Evolutionary conservation across 1,140 invertebrate species (phyloP), one percentile per base, ranked within the genome.

Genomic region (Notospermus geniculatus): DNA sequence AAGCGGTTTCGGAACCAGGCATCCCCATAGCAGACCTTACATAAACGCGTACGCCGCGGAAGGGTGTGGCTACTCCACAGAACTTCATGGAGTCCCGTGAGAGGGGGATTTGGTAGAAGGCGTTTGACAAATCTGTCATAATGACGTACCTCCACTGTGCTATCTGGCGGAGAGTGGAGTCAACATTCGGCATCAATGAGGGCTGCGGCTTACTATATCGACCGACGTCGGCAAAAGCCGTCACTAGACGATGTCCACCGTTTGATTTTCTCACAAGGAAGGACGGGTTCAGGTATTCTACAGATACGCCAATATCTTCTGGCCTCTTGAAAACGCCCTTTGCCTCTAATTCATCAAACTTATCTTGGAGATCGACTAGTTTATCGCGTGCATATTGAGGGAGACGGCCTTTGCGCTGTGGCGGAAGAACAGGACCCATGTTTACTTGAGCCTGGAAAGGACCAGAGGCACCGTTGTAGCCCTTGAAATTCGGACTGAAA

Each of bases 361-460:
- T 59, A 9, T 65, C 30, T 54, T 69, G 67, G 22, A 67, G 36
- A 23, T 63, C 56, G 9, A 22, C 30, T 2, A 67, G 55, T 46
- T 63, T 66, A 27, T 62, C 25, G 41, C 23, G 27, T 17, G 63
- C 58, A 50, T 71, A 67, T 57, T 62, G 61, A 15, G 66, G 68
- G n/a, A n/a, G n/a, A n/a, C 66, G 50, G 1, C 68, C 63, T 29
- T 70, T 69, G 2, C 61, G 53, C 43, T 69, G 66, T 15, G 66
- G 66, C 7, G 65, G 67, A 58, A 60, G 66, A 7, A 62, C 62
- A 22, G 63, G 65, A 19, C 59, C 66, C 70, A 71, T 70, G 53
- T 67, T 68, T 9, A 70, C 64, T 13, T 59, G 45, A 1, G 63
- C 60, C 54, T 70, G 32, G 27, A 70, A 66, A 27, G 63, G 52